phyloP scores from a whole-genome alignment of 2,888 invertebrate genomes.

The Hetaerina titia region DNA sequence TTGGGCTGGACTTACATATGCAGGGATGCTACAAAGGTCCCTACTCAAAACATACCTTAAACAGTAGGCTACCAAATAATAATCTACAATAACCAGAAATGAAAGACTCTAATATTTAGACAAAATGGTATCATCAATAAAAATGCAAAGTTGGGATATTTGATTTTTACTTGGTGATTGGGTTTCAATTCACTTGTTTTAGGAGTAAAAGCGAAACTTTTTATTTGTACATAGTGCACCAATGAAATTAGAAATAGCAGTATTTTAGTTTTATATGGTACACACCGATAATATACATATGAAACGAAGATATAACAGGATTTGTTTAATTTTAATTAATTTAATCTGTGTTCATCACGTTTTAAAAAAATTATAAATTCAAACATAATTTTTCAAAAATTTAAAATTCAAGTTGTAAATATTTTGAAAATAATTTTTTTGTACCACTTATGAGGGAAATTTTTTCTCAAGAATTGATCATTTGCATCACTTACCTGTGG shows the following conservation, averaged over 20 bases:
- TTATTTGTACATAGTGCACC: too few relatives aligned
- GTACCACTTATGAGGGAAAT: background rate
- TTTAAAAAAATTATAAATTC: background rate
- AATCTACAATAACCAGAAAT: background rate
- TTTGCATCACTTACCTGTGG: conserved; percentile 83
- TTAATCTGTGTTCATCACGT: background rate
- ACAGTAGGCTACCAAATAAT: background rate
- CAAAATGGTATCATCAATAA: too few relatives aligned
- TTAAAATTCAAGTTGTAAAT: background rate
- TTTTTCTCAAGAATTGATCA: background rate
- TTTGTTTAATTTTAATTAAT: background rate
- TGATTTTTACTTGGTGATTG: too few relatives aligned
- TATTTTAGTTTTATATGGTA: too few relatives aligned
- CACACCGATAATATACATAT: too few relatives aligned
- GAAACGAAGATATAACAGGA: too few relatives aligned
- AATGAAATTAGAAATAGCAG: too few relatives aligned
- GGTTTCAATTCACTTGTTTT: too few relatives aligned
- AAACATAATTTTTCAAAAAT: background rate
- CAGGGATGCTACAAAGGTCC: background rate
- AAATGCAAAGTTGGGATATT: too few relatives aligned
- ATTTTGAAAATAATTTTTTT: background rate
- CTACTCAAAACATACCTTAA: background rate
- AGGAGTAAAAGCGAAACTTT: too few relatives aligned
- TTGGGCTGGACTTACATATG: background rate
- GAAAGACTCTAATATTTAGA: too few relatives aligned